Evolutionary conservation across 2,888 invertebrate species (phyloP).

Genomic region (Agrochola macilenta): DNA sequence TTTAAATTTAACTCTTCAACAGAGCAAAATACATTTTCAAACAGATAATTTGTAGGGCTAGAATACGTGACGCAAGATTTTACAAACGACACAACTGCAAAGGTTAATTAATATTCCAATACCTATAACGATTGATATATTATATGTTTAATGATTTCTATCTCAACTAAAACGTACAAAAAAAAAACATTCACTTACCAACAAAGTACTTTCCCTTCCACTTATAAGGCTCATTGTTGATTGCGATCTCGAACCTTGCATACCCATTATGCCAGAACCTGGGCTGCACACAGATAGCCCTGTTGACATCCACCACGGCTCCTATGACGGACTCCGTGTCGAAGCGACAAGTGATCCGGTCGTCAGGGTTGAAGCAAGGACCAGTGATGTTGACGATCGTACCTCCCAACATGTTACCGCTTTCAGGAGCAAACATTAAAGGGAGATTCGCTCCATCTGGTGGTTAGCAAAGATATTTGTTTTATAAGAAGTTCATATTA

Average conservation of each 20-base stretch:
- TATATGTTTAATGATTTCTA: too few relatives aligned
- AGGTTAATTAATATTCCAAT: too few relatives aligned
- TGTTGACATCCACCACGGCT: slow-evolving; percentile 94
- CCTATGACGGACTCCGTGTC: slow-evolving; percentile 95
- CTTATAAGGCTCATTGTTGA: slow-evolving; percentile 95
- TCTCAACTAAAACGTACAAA: not conserved
- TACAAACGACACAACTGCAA: not conserved
- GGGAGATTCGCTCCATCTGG: slow-evolving; percentile 95
- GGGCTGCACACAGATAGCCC: slow-evolving; percentile 97
- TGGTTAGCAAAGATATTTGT: slow-evolving; percentile 15
- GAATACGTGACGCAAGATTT: not conserved
- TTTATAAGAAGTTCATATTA: not conserved
- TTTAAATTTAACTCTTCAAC: not conserved
- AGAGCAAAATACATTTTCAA: not conserved
- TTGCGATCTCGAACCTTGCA: slow-evolving; percentile 95
- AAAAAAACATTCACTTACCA: slow-evolving; percentile 91
- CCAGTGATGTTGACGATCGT: slow-evolving; percentile 99
- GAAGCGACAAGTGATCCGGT: slow-evolving; percentile 95
- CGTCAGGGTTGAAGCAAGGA: slow-evolving; percentile 95
- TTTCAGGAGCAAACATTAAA: slow-evolving; percentile 97
- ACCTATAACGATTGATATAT: too few relatives aligned
- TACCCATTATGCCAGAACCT: slow-evolving; percentile 96
- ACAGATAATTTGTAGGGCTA: not conserved
- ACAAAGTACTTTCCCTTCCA: slow-evolving; percentile 98
- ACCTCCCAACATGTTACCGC: slow-evolving; percentile 99